A percentile compares a stretch with the other conserved stretches of the same genome.
Evolutionary conservation across 2,888 invertebrate genomes (phyloP).

Genomic region (Rhingia campestris): DNA sequence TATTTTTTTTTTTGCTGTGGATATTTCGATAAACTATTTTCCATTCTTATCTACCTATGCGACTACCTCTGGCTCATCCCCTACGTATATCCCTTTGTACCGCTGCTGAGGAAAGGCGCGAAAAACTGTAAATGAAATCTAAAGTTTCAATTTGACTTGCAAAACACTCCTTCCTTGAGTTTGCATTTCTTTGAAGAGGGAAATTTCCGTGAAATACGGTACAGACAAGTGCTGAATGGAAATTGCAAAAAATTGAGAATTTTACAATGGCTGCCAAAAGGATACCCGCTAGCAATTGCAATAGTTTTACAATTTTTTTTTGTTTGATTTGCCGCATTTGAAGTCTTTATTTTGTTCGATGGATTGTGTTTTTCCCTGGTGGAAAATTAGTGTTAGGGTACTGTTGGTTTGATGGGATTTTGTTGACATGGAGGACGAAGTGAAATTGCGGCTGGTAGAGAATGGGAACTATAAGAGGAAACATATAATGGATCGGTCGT

Average conservation of each 20-base stretch:
- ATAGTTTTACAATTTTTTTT: constrained; percentile 26
- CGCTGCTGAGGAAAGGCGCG: constrained; percentile 14
- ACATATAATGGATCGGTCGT: too few relatives aligned
- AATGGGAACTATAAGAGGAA: too few relatives aligned
- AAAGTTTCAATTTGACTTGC: constrained; percentile 69
- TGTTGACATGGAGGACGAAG: neutral
- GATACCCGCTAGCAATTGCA: constrained; percentile 32
- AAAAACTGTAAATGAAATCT: constrained; percentile 58
- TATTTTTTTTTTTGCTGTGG: neutral
- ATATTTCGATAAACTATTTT: constrained; percentile 9
- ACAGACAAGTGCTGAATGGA: neutral
- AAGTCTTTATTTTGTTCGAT: constrained; percentile 15
- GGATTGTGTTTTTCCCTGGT: neutral
- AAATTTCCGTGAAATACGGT: constrained; percentile 28
- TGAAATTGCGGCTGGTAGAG: too few relatives aligned
- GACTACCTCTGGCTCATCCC: neutral
- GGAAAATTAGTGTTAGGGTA: neutral
- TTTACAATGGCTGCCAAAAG: constrained; percentile 30
- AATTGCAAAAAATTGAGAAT: neutral
- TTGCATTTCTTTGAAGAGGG: constrained; percentile 44
- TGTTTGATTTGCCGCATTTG: neutral
- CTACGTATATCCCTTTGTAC: constrained; percentile 22
- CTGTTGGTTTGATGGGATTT: neutral
- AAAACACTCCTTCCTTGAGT: constrained; percentile 55
- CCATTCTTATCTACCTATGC: too few relatives aligned